phyloP scores from a whole-genome alignment of 2,113 vertebrate genomes.

The Pyxicephalus adspersus region DNA sequence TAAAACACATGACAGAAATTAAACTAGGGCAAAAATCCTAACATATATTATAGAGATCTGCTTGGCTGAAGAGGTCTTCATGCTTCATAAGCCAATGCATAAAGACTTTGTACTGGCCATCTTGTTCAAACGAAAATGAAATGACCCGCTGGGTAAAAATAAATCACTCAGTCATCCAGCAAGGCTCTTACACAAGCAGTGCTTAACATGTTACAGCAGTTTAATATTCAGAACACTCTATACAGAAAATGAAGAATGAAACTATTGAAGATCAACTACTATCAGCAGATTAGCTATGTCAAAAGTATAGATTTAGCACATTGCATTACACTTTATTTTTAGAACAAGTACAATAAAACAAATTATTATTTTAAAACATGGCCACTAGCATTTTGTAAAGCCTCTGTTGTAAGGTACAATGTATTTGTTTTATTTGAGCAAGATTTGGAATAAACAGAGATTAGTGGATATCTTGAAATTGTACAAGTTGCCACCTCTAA shows the following conservation, averaged over 20 bases:
- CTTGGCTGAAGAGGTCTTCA: conserved; percentile 53
- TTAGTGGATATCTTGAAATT: too few relatives aligned
- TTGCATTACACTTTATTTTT: not conserved
- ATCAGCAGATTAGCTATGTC: not conserved
- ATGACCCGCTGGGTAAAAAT: conserved; percentile 50
- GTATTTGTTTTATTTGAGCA: too few relatives aligned
- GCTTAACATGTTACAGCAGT: conserved; percentile 38
- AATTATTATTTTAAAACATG: not conserved
- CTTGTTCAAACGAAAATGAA: conserved; percentile 49
- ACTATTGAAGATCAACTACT: not conserved
- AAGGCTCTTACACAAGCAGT: conserved; percentile 43
- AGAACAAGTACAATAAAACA: not conserved
- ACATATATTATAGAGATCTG: conserved; percentile 50
- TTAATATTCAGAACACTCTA: conserved; percentile 44
- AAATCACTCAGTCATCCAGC: conserved; percentile 54
- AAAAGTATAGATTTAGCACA: not conserved
- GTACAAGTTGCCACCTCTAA: too few relatives aligned
- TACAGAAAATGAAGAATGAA: conserved; percentile 33
- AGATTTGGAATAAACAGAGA: too few relatives aligned
- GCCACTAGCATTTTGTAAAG: too few relatives aligned
- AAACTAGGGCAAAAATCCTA: conserved; percentile 51
- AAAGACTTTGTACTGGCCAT: conserved; percentile 54
- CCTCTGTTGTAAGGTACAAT: too few relatives aligned
- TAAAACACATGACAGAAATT: conserved; percentile 47
- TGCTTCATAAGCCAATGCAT: conserved; percentile 53